Evolutionary conservation across 2,113 vertebrate genomes (phyloP), one percentile per base, ranked within the genome.

Genomic region (Gymnobelideus leadbeateri): DNA sequence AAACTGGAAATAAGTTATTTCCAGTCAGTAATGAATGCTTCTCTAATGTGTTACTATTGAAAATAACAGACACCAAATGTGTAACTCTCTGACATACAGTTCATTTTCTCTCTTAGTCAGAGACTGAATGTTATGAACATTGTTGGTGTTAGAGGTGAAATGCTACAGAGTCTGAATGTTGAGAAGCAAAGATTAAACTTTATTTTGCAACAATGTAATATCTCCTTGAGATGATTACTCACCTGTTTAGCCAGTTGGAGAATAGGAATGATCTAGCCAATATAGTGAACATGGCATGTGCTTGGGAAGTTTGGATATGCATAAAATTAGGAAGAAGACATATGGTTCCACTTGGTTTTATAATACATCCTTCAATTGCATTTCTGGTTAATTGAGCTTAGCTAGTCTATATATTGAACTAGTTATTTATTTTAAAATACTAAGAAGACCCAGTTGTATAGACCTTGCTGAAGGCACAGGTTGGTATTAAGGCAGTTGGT

Each of bases 1-100:
- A 98, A 98, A 98, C 97, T 97, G 0, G 4, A 96, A 97, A 90
- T 94, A 98, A 98, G 97, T 98, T 97, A 97, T 98, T 98, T 98
- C 97, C 97, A 96, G 97, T 97, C 31, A 26, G 94, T 98, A 98
- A 98, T 3, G 57, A 98, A 97, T 97, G 92, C 91, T 98, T 98
- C 94, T 94, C 91, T 97, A 97, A 97, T 96, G 96, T 92, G 55
- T 94, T 98, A 97, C 98, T 98, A 98, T 96, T 98, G 97, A 98
- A 98, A 98, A 98, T 98, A 98, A 96, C 96, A 93, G 96, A 93
- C 98, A 97, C 97, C 91, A 97, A 95, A 97, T 94, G 97, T 96
- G 97, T 96, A 98, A 97, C 94, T 16, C 8, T 94, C 89, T 37
- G 25, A 16, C 95, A 92, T 94, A 95, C 51, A 97, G 95, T 97